A percentile compares a stretch with the other conserved stretches of the same genome.
These are phyloP conservation scores for Halocynthia aurantium DNA, from an alignment of 23 tunicate species.

Conservation along the genomic window DNA sequence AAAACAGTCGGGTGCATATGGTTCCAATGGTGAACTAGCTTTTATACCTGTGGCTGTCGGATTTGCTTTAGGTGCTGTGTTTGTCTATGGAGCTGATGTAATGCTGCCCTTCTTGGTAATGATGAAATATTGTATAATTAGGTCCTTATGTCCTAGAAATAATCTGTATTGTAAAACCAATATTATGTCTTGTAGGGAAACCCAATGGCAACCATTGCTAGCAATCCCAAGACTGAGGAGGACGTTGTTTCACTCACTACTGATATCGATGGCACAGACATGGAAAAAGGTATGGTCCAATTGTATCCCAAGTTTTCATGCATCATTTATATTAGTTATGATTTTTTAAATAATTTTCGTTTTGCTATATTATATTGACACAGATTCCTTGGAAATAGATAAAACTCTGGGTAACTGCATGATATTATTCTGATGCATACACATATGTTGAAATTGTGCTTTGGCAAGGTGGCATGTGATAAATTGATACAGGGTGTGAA, in stretches of 20 bases:
- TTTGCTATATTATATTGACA: too few relatives aligned
- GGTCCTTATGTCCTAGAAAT: background rate
- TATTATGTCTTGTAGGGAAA: constrained; percentile 2
- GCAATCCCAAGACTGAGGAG: constrained; percentile 15
- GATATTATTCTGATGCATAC: too few relatives aligned
- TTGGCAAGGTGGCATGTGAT: too few relatives aligned
- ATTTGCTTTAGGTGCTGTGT: constrained; percentile 74
- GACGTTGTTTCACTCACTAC: background rate
- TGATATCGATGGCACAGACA: constrained; percentile 12
- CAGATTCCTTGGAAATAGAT: too few relatives aligned
- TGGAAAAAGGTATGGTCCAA: constrained; percentile 17
- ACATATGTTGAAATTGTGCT: too few relatives aligned
- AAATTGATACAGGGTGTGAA: too few relatives aligned
- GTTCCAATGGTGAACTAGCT: constrained; percentile 70
- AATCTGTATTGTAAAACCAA: background rate
- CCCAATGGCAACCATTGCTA: constrained; percentile 20
- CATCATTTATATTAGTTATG: too few relatives aligned
- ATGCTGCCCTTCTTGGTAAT: constrained; percentile 46
- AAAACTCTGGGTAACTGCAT: too few relatives aligned
- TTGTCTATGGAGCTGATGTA: constrained; percentile 83
- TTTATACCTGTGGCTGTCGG: constrained; percentile 80
- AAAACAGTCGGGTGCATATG: constrained; percentile 51
- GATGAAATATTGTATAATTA: constrained; percentile 27
- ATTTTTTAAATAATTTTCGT: too few relatives aligned
- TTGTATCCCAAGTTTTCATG: too few relatives aligned